Percentiles rank a stretch among this genome's conserved stretches.
Evolutionary conservation across 2,888 invertebrate genomes (phyloP).

Genomic region (Capitulum mitella): DNA sequence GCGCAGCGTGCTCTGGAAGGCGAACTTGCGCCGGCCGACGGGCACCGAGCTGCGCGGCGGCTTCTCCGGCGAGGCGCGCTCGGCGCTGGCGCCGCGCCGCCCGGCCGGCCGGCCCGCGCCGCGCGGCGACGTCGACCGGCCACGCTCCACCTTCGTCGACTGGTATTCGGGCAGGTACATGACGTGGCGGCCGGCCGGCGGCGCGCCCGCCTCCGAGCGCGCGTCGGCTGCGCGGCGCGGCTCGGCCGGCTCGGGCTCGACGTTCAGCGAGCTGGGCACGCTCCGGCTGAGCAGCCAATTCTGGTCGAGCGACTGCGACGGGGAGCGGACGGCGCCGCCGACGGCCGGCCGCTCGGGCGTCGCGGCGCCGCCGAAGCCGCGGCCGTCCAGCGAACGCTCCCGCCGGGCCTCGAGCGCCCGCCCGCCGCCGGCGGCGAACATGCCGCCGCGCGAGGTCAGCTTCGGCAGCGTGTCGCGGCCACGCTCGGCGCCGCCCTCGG

Average conservation of each 20-base stretch:
- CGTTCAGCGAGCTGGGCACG: constrained; percentile 57
- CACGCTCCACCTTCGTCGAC: constrained; percentile 37
- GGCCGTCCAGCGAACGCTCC: background rate
- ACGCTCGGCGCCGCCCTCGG: constrained; percentile 42
- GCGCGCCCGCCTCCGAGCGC: background rate
- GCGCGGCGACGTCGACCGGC: constrained; percentile 25
- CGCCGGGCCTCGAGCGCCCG: background rate
- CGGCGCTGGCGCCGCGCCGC: constrained; percentile 10
- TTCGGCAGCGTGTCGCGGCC: constrained; percentile 37
- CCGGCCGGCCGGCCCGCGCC: too few species aligned
- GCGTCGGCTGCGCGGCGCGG: constrained; percentile 37
- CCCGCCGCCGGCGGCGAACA: constrained; percentile 34
- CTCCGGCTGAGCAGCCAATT: constrained; percentile 18
- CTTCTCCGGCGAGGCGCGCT: background rate
- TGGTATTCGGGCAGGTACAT: constrained; percentile 65
- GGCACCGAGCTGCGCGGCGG: background rate
- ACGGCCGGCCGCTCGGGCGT: background rate
- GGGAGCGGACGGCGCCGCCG: background rate
- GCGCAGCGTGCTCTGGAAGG: constrained; percentile 36
- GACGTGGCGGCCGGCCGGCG: constrained; percentile 43
- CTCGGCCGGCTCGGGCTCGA: constrained; percentile 43
- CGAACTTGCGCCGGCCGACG: constrained; percentile 33
- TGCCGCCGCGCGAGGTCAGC: constrained; percentile 37
- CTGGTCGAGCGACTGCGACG: background rate
- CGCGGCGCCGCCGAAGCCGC: background rate